Evolutionary conservation across 2,113 vertebrate genomes (phyloP), one percentile per base, ranked within the genome.

Genomic region (Mormyrus lacerda): DNA sequence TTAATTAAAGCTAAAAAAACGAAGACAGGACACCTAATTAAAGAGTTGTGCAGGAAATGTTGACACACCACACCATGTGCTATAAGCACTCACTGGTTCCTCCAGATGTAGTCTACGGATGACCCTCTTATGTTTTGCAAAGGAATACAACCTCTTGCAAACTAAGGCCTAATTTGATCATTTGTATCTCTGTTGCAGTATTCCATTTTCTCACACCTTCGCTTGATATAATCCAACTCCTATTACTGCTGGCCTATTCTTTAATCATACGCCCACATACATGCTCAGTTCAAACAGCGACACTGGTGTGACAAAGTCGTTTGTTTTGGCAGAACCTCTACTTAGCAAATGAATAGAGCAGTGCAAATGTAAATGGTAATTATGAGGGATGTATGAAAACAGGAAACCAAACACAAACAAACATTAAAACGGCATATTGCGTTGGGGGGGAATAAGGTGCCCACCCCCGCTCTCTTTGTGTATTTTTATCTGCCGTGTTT

Each of bases 1-100:
- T 88, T 85, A 76, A 88, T 89, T 76, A 73, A 88, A 85, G 15
- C 1, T 39, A 51, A 79, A 51, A 51, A 42, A 79, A 86, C 50
- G 51, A 42, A 88, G 76, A 61, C 39, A 85, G 13, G n/a, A 47
- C 48, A 88, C 65, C 61, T 83, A 35, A 88, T 89, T 44, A 65
- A 89, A 65, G 82, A 83, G 65, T 50, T n/a, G 7, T 55, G 87
- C 88, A 8, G 10, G 1, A 47, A 76, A 89, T 79, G 83, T 85
- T 15, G 48, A 79, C 51, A 76, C 21, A 10, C 19, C 47, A 21
- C 35, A 6, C 47, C 27, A 4, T 17, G 50, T 53, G 27, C 5
- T 39, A 11, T 50, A 39, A 79, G 5, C 31, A 73, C 8, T 47
- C 35, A 0, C n/a, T 35, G 50, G 3, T 35, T 53, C 42, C 47